These are phyloP conservation scores for Steinernema feltiae DNA, from an alignment of 1,140 invertebrate species.

Conservation along the genomic window DNA sequence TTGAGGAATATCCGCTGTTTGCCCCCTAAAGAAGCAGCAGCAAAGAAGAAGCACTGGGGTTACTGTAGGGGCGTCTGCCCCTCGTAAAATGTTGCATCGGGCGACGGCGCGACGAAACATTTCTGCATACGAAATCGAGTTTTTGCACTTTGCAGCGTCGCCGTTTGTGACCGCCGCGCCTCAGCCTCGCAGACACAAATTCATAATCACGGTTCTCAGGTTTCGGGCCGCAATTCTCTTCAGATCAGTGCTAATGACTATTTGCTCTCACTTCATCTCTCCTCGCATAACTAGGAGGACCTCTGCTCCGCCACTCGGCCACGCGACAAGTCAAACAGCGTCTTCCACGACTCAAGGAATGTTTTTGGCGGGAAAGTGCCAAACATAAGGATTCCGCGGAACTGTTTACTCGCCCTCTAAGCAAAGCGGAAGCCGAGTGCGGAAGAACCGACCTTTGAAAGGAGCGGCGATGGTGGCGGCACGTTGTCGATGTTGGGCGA, in stretches of 20 bases:
- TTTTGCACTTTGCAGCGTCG: too few species aligned
- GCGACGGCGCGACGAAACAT: too few species aligned
- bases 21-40: neutral
- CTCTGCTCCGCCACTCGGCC: neutral
- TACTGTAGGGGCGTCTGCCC: neutral
- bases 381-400: too few species aligned
- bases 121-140: too few species aligned
- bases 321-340: neutral
- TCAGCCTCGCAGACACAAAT: too few species aligned
- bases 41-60: neutral
- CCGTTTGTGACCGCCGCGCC: too few species aligned
- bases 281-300: too few species aligned
- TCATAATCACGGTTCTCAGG: neutral
- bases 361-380: neutral
- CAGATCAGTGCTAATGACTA: neutral
- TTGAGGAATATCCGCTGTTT: neutral
- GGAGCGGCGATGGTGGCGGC: too few species aligned
- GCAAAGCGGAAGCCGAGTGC: neutral
- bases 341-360: too few species aligned
- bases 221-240: neutral
- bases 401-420: neutral
- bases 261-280: neutral
- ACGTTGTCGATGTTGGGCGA: neutral
- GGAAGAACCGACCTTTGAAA: neutral
- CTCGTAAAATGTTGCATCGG: too few species aligned